Conservation (phyloP, 2,113 vertebrate species). For the human region GRCh38 chr9:137446001-137446500, state of each 20-base stretch:
- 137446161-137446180: rapidly evolving
- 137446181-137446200: too few relatives aligned
- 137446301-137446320: background rate
- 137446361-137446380: background rate
- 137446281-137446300: too few relatives aligned
- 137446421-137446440: background rate
- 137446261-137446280: background rate
- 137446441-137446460: background rate
- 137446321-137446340: rapidly evolving
- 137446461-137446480: too few relatives aligned
- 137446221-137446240: background rate
- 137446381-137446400: rapidly evolving
- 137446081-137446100: background rate
- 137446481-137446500: too few relatives aligned
- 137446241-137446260: background rate
- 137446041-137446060: background rate
- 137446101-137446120: too few relatives aligned
- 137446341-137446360: rapidly evolving
- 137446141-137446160: background rate
- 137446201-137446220: rapidly evolving
- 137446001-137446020: rapidly evolving
- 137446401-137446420: rapidly evolving
- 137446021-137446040: background rate
- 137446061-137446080: rapidly evolving
- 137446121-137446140: too few relatives aligned